Evolutionary conservation across 2,888 invertebrate species (phyloP), one percentile per base, ranked within the genome.

Genomic region (Himalopsyche anomala): DNA sequence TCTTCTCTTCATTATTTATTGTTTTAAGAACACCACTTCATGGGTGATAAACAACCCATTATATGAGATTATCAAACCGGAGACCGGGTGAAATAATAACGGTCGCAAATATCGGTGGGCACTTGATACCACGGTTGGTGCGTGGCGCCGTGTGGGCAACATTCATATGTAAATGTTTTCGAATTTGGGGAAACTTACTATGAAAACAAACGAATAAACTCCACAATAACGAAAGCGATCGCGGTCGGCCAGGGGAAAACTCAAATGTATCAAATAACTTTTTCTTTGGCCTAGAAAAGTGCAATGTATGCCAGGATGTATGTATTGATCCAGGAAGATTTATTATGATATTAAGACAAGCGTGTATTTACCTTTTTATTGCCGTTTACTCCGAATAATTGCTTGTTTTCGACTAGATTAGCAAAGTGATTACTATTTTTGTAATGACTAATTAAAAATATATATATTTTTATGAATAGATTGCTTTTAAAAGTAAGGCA

Each of bases 31-130:
- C 51, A 51, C 51, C 5, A 15, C 51, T 51, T 51, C 51, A 38
- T 38, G 81, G 62, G 87, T 51, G 12, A 85, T 87, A 85, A 87
- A 87, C 85, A 85, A 82, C 87, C 82, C 80, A 79, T 83, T 83
- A 82, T 80, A 83, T 83, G 80, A 82, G 81, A 87, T 80, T 83
- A 85, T 86, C 56, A 80, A 82, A 28, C 62, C 42, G 19, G 81
- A n/a, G 83, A 38, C 38, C 15, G 74, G 74, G 38, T 9, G 51
- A 51, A 51, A 51, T 51, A 51, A 74, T 9, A 74, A 74, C 12
- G 74, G 74, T 74, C 74, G 36, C 28, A 74, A 74, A 74, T 74
- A 36, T 74, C 74, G 9, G 12, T 36, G 36, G 15, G 74, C 74
- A 74, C 74, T 74, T 74, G 36, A 74, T 38, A 36, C 38, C 74